These are phyloP conservation scores for Lepisosteus oculatus DNA, from an alignment of 2,113 vertebrate genomes.

Conservation along the genomic window DNA sequence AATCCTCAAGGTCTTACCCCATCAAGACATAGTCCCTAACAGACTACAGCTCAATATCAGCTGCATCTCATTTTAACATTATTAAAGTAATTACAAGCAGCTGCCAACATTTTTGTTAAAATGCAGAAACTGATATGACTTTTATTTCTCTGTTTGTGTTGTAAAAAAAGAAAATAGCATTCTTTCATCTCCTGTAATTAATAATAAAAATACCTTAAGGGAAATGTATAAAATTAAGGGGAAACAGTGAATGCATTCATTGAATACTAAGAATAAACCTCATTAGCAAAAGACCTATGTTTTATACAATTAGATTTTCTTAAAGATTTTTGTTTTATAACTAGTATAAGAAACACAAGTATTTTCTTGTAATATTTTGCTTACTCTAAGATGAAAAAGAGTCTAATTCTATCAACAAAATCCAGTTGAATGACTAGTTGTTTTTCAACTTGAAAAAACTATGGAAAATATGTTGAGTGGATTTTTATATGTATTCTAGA, in stretches of 20 bases:
- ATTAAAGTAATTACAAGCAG: conserved; percentile 60
- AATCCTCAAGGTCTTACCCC: conserved; percentile 55
- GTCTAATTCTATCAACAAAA: too few species aligned
- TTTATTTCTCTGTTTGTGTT: conserved; percentile 47
- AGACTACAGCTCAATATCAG: conserved; percentile 53
- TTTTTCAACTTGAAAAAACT: too few species aligned
- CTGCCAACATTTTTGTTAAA: conserved; percentile 31
- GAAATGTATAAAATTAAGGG: conserved; percentile 31
- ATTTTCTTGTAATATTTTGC: too few species aligned
- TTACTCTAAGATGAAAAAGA: too few species aligned
- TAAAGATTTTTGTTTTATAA: too few species aligned
- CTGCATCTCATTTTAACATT: conserved; percentile 57
- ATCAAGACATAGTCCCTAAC: conserved; percentile 53
- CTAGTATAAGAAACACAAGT: too few species aligned
- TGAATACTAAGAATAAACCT: conserved; percentile 20
- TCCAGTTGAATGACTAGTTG: too few species aligned
- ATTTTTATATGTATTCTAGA: too few species aligned
- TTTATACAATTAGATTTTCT: conserved; percentile 23
- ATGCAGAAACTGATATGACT: conserved; percentile 38
- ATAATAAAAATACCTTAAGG: conserved; percentile 44
- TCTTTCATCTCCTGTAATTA: conserved; percentile 39
- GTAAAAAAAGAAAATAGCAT: conserved; percentile 40
- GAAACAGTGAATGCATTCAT: conserved; percentile 25
- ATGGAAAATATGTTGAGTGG: too few species aligned
- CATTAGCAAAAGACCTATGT: conserved; percentile 33